Conservation (phyloP, 2,888 invertebrate genomes). For the Mystacides longicornis region DNA sequence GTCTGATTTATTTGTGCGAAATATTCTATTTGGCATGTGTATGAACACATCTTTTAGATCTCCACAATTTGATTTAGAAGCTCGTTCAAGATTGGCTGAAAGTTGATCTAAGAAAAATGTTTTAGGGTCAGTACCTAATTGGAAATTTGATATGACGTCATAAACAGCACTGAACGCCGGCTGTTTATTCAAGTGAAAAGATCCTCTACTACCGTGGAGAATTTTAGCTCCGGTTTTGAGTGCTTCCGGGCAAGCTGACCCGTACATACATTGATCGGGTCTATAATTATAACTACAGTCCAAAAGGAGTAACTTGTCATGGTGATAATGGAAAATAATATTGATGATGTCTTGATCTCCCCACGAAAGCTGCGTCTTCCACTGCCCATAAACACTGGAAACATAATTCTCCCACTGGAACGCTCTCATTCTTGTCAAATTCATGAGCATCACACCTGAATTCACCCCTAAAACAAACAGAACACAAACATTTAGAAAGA, state of each 20-base stretch:
- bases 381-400: conserved; percentile 76
- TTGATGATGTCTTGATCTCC: conserved; percentile 95
- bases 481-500: no score
- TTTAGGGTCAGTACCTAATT: conserved; percentile 58
- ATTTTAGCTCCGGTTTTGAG: conserved; percentile 69
- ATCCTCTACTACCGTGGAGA: conserved; percentile 81
- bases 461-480: conserved; percentile 66
- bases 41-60: conserved; percentile 38
- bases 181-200: conserved; percentile 80
- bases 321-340: conserved; percentile 77
- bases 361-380: conserved; percentile 83
- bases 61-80: conserved; percentile 38
- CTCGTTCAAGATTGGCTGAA: conserved; percentile 35
- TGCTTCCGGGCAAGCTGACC: conserved; percentile 74
- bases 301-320: conserved; percentile 69
- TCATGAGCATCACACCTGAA: conserved; percentile 97
- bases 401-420: conserved; percentile 83
- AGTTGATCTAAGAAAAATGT: conserved; percentile 52
- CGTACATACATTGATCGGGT: conserved; percentile 95
- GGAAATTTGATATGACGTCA: conserved; percentile 46
- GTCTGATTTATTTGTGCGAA: no score
- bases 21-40: conserved; percentile 31
- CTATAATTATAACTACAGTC: conserved; percentile 88
- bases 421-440: conserved; percentile 80
- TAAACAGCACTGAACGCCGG: conserved; percentile 66